Percentiles rank a stretch among this genome's conserved stretches.
phyloP scores from a whole-genome alignment of 92 coral and sea anemone species.

The Porites cylindrica region DNA sequence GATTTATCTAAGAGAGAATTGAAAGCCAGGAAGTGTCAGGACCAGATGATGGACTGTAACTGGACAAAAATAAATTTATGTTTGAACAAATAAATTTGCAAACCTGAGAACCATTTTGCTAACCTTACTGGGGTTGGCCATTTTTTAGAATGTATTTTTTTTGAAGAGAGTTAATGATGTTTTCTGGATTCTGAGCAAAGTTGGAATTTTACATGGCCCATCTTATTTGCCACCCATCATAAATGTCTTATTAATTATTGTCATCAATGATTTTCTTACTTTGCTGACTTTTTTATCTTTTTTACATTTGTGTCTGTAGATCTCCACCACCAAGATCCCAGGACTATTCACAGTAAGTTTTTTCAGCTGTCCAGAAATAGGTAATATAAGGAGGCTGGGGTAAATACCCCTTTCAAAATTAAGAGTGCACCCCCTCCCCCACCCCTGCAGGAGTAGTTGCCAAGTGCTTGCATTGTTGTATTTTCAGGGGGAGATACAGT shows the following conservation, averaged over 20 bases:
- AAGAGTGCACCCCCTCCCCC: too few species aligned
- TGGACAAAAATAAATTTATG: background rate
- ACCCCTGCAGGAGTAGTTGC: too few species aligned
- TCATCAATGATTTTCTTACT: background rate
- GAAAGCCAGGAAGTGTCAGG: background rate
- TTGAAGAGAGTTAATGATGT: background rate
- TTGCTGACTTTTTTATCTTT: background rate
- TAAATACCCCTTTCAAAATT: too few species aligned
- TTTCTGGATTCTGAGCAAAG: background rate
- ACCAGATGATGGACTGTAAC: background rate
- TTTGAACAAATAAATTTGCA: background rate
- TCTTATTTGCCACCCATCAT: background rate
- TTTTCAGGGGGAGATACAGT: constrained; percentile 13
- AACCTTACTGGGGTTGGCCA: too few species aligned
- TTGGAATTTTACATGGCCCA: background rate
- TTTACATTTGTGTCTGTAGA: background rate
- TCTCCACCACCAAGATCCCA: constrained; percentile 15
- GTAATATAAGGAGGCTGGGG: background rate
- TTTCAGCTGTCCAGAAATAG: background rate
- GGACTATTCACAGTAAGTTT: constrained; percentile 2
- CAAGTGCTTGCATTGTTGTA: background rate
- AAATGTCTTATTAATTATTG: background rate
- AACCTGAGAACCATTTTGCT: background rate
- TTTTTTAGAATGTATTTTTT: too few species aligned
- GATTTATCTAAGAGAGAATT: too few species aligned